Conservation (phyloP, 2,113 vertebrate genomes). For the Ancistrus triradiatus region DNA sequence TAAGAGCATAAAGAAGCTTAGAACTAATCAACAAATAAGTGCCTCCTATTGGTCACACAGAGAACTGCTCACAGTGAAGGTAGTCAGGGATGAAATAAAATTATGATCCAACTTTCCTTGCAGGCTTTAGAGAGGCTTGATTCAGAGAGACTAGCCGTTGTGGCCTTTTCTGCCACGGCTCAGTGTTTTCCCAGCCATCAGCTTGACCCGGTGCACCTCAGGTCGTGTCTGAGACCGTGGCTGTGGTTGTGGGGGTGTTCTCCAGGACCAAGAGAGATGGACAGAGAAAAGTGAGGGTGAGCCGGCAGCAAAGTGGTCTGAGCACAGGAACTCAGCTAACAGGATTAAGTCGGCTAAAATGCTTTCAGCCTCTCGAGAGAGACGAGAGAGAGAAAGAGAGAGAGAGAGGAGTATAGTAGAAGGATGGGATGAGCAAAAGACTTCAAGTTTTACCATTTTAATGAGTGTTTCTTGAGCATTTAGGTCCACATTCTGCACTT, state of each 20-base stretch:
- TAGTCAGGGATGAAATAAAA: too few relatives aligned
- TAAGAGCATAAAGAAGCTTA: too few relatives aligned
- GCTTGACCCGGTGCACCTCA: constrained; percentile 27
- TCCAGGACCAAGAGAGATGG: neutral
- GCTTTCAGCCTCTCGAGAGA: constrained; percentile 24
- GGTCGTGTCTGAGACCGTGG: constrained; percentile 54
- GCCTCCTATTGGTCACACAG: too few relatives aligned
- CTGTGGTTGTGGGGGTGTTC: constrained; percentile 22
- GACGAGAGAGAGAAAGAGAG: neutral
- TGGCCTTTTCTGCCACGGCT: neutral
- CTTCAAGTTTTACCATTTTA: neutral
- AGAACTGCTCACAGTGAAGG: too few relatives aligned
- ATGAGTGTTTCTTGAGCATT: neutral
- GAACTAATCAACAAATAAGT: too few relatives aligned
- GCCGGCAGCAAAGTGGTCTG: constrained; percentile 16
- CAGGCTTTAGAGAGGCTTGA: too few relatives aligned
- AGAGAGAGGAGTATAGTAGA: constrained; percentile 11
- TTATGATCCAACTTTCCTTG: too few relatives aligned
- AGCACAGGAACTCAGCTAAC: constrained; percentile 58
- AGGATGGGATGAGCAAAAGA: constrained; percentile 23
- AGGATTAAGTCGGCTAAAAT: constrained; percentile 57
- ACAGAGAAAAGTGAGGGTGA: constrained; percentile 2
- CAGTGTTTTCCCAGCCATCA: constrained; percentile 7
- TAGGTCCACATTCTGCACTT: neutral
- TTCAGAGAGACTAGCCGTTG: too few relatives aligned